Conservation (phyloP, 2,113 vertebrate genomes). For the Trinectes maculatus region DNA sequence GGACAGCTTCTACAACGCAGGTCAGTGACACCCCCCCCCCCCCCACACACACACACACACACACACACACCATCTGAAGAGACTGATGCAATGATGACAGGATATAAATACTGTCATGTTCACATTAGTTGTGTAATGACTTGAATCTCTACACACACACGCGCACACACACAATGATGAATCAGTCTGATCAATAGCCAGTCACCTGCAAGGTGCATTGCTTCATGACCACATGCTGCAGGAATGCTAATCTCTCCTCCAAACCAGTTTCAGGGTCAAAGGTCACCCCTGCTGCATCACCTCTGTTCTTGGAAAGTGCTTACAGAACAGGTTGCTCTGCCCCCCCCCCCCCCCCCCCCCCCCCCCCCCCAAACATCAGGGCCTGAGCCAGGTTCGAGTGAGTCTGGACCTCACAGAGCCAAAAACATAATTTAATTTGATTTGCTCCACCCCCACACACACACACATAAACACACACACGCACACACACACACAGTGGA, state of each 20-base stretch:
- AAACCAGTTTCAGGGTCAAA: constrained; percentile 32
- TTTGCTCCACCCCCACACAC: constrained; percentile 17
- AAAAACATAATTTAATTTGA: constrained; percentile 13
- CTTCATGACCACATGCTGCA: constrained; percentile 1
- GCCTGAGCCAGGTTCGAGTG: constrained; percentile 36
- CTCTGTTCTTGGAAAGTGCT: constrained; percentile 16
- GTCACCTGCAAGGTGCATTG: neutral
- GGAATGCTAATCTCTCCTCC: constrained; percentile 10
- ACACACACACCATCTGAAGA: too few relatives aligned
- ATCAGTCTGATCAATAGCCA: too few relatives aligned
- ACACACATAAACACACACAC: neutral
- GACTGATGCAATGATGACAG: too few relatives aligned
- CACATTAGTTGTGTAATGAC: too few relatives aligned
- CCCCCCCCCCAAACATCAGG: constrained; percentile 46
- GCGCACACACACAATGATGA: too few relatives aligned
- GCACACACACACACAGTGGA: neutral
- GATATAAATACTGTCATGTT: too few relatives aligned
- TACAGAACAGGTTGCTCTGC: constrained; percentile 40
- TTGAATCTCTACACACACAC: too few relatives aligned
- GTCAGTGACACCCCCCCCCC: too few relatives aligned
- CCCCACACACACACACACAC: too few relatives aligned
- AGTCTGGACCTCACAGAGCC: neutral
- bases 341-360: too few relatives aligned
- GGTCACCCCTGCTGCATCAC: constrained; percentile 13
- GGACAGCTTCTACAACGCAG: constrained; percentile 97